Base-by-base conservation (phyloP, 2,888 invertebrate genomes). In the Epirrita christyi region DNA sequence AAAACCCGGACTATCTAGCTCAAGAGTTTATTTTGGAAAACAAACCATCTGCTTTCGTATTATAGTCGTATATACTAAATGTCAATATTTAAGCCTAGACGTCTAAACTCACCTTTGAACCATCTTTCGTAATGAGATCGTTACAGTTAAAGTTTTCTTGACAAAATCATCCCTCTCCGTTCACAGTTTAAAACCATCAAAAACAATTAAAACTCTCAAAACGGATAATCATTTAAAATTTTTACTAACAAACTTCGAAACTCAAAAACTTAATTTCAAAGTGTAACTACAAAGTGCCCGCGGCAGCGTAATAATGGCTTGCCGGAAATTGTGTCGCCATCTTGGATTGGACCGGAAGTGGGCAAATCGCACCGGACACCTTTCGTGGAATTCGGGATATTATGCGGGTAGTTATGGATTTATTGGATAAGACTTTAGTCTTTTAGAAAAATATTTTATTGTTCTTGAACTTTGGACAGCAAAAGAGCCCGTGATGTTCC, bases 251-350 rank as follows among this genome's bases (percentile, higher is more conserved):
- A 50, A 57, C 53, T 48, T 60, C 50, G 9, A 46, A 61, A 53
- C 49, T 63, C 53, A 41, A 58, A 54, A 69, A 56, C 59, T 67
- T 58, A 56, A 60, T 64, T 61, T 43, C 45, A 49, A 57, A 55
- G 46, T 51, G 56, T 59, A 64, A 67, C 56, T 63, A 62, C 50
- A 47, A 70, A 70, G 57, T 54, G 72, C 73, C 63, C 42, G 61
- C 40, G 68, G 74, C 67, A 29, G 59, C 57, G 68, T 68, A 67
- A 73, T 73, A 73, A 72, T 67, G 66, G 65, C 60, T 62, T 21
- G 59, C 68, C 69, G 76, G 75, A 76, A 68, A 76, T 76, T 76
- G 71, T 71, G 63, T 49, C 62, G 60, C 65, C 67, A 73, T 75
- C 70, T 75, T 72, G 63, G 52, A 55, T 57, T 59, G 52, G 66